Evolutionary conservation across 2,888 invertebrate species (phyloP).

Genomic region (Notodonta dromedarius): DNA sequence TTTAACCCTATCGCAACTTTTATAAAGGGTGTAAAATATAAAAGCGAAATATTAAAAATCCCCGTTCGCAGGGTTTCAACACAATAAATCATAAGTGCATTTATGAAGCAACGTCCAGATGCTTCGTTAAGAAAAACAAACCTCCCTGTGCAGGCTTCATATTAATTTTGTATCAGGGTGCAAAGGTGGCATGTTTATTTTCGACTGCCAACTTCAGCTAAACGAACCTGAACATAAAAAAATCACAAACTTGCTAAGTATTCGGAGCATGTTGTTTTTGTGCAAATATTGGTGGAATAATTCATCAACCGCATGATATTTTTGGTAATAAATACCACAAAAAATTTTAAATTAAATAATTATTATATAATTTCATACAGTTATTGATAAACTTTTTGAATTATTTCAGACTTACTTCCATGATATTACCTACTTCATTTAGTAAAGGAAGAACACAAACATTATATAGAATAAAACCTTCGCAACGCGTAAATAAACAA

Average conservation of each 20-base stretch:
- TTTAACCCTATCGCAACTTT: not conserved
- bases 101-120: conserved; percentile 55
- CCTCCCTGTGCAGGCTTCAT: conserved; percentile 41
- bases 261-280: not conserved
- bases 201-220: conserved; percentile 13
- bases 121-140: conserved; percentile 73
- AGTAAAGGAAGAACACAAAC: too few species aligned
- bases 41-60: conserved; percentile 50
- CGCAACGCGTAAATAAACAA: conserved; percentile 11
- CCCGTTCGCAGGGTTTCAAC: conserved; percentile 51
- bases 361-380: too few species aligned
- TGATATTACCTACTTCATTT: too few species aligned
- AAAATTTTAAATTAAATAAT: too few species aligned
- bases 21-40: conserved; percentile 10
- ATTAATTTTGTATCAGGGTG: conserved; percentile 37
- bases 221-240: conserved; percentile 7
- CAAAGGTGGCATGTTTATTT: conserved; percentile 25
- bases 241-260: not conserved
- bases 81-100: conserved; percentile 75
- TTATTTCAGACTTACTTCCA: too few species aligned
- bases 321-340: not conserved
- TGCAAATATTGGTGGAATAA: not conserved
- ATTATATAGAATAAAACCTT: not conserved
- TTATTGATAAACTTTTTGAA: too few species aligned
- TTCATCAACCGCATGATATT: not conserved